Evolutionary conservation across 2,113 vertebrate species (phyloP), one percentile per base, ranked within the genome.

Genomic region (Seriola aureovittata): DNA sequence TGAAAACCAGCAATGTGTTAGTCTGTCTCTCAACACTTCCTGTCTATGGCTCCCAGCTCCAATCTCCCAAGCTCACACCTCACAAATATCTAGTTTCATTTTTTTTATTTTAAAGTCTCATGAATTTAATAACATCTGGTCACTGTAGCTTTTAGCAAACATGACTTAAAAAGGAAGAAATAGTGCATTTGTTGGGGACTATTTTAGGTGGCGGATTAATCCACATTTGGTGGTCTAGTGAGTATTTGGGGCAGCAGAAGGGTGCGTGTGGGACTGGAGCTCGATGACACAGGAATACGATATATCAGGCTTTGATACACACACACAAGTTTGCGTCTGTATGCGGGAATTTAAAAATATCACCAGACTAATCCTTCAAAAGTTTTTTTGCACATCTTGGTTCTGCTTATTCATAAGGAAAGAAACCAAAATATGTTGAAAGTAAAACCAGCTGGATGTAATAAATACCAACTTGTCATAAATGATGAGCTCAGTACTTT

Each of bases 121-220:
- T 4, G 36, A 50, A 23, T 36, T 40, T 52, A 19, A 19, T 23
- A 1, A 48, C 17, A 73, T 8, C 25, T 60, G 29, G 6, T 4
- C 16, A 34, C 4, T 8, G 21, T 40, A 36, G 8, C 58, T 25
- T n/a, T 23, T 16, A 34, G 6, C 46, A 32, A 32, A 57, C 29
- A 16, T 13, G 29, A 29, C 29, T 29, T 14, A 73, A 73, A 23
- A 1, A 32, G 17, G 44, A 13, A 19, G 21, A 60, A 36, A 40
- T 0, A 3, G 17, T 40, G 14, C 3, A 19, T 64, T 52, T 54
- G 48, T 34, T 17, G 6, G 36, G n/a, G 63, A 66, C 74, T 66
- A 76, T 34, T 76, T 57, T 21, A 69, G 46, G 44, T 12, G 2
- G 69, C 8, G 23, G 16, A 73, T 62, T 29, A 78, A 67, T 62